Percentiles rank a stretch among this genome's conserved stretches.
phyloP scores from a whole-genome alignment of 2,888 invertebrate genomes.

The Chalcosyrphus nemorum region DNA sequence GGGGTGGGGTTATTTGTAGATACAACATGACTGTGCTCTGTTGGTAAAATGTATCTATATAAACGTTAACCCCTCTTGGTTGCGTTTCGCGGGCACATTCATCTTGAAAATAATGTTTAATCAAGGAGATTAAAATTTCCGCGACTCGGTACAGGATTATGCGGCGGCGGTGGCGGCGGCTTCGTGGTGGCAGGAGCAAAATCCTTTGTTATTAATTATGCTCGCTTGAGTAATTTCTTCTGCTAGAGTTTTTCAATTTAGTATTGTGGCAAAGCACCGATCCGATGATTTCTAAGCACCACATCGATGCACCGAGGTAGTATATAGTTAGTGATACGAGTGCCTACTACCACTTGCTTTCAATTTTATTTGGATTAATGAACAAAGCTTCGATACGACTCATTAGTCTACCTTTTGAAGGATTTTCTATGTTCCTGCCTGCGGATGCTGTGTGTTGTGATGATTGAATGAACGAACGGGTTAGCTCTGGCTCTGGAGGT shows the following conservation, averaged over 20 bases:
- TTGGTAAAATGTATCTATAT: constrained; percentile 63
- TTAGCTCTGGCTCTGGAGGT: constrained; percentile 28
- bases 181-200: too few species aligned
- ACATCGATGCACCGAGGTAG: constrained; percentile 35
- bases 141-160: constrained; percentile 71
- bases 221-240: constrained; percentile 71
- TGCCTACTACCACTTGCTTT: constrained; percentile 72
- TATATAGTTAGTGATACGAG: too few species aligned
- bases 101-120: constrained; percentile 73
- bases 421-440: constrained; percentile 51
- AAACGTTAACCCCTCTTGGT: constrained; percentile 64
- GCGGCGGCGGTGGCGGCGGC: constrained; percentile 20
- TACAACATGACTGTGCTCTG: constrained; percentile 42
- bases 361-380: constrained; percentile 73
- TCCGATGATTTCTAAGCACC: constrained; percentile 69
- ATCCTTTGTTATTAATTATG: constrained; percentile 73
- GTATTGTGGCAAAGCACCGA: constrained; percentile 56
- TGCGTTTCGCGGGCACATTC: constrained; percentile 62
- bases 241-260: constrained; percentile 58
- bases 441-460: constrained; percentile 12
- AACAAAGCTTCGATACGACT: constrained; percentile 73
- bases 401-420: constrained; percentile 73
- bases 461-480: constrained; percentile 66
- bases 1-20: constrained; percentile 18
- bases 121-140: constrained; percentile 73